Evolutionary conservation across 1,140 invertebrate species (phyloP).

Genomic region (Oncopodura yosiiana): DNA sequence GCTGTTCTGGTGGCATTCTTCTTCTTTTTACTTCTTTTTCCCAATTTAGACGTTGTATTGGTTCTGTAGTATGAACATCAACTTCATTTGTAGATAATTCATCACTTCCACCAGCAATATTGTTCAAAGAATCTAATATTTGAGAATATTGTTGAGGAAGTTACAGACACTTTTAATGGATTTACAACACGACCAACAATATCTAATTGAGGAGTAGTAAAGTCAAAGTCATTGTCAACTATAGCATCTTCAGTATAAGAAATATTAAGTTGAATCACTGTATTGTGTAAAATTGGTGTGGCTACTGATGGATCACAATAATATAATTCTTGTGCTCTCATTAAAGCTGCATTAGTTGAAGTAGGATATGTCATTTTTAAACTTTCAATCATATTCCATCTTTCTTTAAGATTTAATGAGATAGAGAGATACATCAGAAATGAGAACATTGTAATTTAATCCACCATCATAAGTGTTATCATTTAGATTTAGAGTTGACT

Average conservation of each 20-base stretch:
- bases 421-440: slow-evolving; percentile 82
- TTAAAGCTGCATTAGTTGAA: slow-evolving; percentile 30
- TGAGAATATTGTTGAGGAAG: slow-evolving; percentile 80
- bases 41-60: slow-evolving; percentile 19
- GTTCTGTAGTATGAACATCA: slow-evolving; percentile 7
- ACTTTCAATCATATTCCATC: slow-evolving; percentile 32
- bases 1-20: slow-evolving; percentile 11
- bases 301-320: slow-evolving; percentile 51
- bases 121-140: slow-evolving; percentile 55
- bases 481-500: slow-evolving; percentile 9
- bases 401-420: slow-evolving; percentile 55
- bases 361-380: slow-evolving; percentile 32
- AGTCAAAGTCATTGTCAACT: slow-evolving; percentile 1
- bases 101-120: slow-evolving; percentile 27
- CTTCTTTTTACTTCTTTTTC: slow-evolving; percentile 13
- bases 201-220: slow-evolving; percentile 38
- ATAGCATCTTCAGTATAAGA: slow-evolving; percentile 30
- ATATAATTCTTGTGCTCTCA: slow-evolving; percentile 55
- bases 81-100: slow-evolving; percentile 13
- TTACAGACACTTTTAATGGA: slow-evolving; percentile 70
- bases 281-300: slow-evolving; percentile 69
- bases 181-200: slow-evolving; percentile 71
- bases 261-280: slow-evolving; percentile 57
- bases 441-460: slow-evolving; percentile 46
- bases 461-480: slow-evolving; percentile 7